These are phyloP conservation scores for Erpornis zantholeuca DNA, from an alignment of 2,113 vertebrate genomes.

Conservation along the genomic window DNA sequence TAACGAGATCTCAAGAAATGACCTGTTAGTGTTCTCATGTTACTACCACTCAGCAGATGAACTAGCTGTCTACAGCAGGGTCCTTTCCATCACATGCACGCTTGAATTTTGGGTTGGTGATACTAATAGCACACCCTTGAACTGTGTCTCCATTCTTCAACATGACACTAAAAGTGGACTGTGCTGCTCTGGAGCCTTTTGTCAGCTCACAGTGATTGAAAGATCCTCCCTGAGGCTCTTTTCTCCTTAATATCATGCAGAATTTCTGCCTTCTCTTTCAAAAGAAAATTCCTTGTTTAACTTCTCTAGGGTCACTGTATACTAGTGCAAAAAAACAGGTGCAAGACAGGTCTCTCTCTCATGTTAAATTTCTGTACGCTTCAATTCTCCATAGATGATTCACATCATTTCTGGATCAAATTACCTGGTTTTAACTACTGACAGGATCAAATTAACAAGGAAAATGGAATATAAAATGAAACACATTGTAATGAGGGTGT, in stretches of 20 bases:
- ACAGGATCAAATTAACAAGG: slow-evolving; percentile 55
- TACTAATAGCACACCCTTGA: slow-evolving; percentile 53
- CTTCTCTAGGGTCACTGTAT: slow-evolving; percentile 29
- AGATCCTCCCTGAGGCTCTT: slow-evolving; percentile 45
- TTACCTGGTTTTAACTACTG: slow-evolving; percentile 53
- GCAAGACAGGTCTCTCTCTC: slow-evolving; percentile 35
- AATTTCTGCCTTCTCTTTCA: slow-evolving; percentile 34
- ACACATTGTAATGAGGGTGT: slow-evolving; percentile 30
- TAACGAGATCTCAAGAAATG: neutral
- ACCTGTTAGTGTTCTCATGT: neutral
- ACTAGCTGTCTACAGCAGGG: neutral
- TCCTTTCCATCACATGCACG: slow-evolving; percentile 1
- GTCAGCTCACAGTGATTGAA: slow-evolving; percentile 51
- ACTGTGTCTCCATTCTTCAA: slow-evolving; percentile 36
- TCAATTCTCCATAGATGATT: slow-evolving; percentile 41
- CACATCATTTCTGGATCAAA: slow-evolving; percentile 46
- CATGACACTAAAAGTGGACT: slow-evolving; percentile 53
- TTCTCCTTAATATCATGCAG: slow-evolving; percentile 23
- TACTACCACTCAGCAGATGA: neutral
- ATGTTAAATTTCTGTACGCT: slow-evolving; percentile 15
- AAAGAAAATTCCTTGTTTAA: slow-evolving; percentile 33
- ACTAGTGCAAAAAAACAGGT: slow-evolving; percentile 11
- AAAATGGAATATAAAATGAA: slow-evolving; percentile 50
- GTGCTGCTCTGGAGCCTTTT: slow-evolving; percentile 33
- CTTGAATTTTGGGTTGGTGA: slow-evolving; percentile 4